These are phyloP conservation scores for Monopterus albus DNA, from an alignment of 2,113 vertebrate species.

Conservation along the genomic window DNA sequence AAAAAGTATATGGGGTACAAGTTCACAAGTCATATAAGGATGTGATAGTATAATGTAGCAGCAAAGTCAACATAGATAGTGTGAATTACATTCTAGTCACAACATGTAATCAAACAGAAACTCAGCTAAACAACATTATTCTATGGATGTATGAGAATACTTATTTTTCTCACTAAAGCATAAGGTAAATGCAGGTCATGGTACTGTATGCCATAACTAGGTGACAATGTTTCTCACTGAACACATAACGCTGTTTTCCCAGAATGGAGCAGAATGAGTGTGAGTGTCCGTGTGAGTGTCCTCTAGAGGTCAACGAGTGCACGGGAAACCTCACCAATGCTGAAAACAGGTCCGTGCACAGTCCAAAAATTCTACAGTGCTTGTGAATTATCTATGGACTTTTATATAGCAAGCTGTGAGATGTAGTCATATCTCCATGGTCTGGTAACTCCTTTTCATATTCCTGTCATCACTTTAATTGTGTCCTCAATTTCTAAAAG, in stretches of 20 bases:
- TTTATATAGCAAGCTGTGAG: too few relatives aligned
- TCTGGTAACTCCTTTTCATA: too few relatives aligned
- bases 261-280: slow-evolving; percentile 99
- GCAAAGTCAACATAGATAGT: background rate
- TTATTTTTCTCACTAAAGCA: background rate
- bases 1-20: too few relatives aligned
- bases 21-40: background rate
- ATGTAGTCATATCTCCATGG: too few relatives aligned
- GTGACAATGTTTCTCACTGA: background rate
- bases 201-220: too few relatives aligned
- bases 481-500: too few relatives aligned
- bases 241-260: slow-evolving; percentile 9
- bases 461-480: too few relatives aligned
- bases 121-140: too few relatives aligned
- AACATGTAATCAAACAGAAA: background rate
- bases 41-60: background rate
- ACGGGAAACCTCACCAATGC: slow-evolving; percentile 97
- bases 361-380: background rate
- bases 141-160: background rate
- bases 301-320: slow-evolving; percentile 98
- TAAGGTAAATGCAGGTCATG: background rate
- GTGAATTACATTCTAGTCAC: background rate
- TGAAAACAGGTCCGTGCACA: slow-evolving; percentile 89
- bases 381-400: too few relatives aligned
- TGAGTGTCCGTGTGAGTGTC: slow-evolving; percentile 98